Conservation (phyloP, 2,113 vertebrate species). For the Cinclus cinclus region DNA sequence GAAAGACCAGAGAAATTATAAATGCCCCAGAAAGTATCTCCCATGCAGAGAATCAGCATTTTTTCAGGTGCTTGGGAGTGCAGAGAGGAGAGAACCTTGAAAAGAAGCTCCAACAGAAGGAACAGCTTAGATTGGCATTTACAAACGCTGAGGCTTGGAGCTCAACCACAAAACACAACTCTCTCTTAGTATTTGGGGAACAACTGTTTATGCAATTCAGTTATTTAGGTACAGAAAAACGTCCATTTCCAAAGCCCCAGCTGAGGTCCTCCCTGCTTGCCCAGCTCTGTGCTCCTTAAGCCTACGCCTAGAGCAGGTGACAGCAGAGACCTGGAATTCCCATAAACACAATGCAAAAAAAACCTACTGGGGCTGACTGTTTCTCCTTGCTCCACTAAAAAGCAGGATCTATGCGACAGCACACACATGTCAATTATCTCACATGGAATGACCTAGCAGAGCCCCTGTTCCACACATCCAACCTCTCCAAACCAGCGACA, state of each 20-base stretch:
- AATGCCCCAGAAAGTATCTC: background rate
- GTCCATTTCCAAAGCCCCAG: background rate
- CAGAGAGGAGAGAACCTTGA: background rate
- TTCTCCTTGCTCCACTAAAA: background rate
- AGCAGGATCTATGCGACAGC: background rate
- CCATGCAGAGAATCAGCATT: background rate
- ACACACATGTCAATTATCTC: background rate
- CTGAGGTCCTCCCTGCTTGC: background rate
- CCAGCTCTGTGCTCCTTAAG: background rate
- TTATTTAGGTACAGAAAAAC: background rate
- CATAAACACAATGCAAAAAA: background rate
- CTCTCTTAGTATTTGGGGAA: background rate
- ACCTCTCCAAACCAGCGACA: background rate
- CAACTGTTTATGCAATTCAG: background rate
- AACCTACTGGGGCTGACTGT: background rate
- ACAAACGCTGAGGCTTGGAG: background rate
- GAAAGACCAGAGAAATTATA: background rate
- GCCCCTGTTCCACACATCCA: rapidly evolving
- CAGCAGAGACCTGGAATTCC: background rate
- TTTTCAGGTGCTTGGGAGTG: background rate
- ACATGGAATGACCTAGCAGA: background rate
- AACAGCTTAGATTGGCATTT: background rate
- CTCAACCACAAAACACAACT: background rate
- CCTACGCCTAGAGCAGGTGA: background rate
- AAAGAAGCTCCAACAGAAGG: background rate